Percentiles rank a stretch among this genome's conserved stretches.
Evolutionary conservation across 2,113 vertebrate genomes (phyloP).

Genomic region (Jacana jacana): DNA sequence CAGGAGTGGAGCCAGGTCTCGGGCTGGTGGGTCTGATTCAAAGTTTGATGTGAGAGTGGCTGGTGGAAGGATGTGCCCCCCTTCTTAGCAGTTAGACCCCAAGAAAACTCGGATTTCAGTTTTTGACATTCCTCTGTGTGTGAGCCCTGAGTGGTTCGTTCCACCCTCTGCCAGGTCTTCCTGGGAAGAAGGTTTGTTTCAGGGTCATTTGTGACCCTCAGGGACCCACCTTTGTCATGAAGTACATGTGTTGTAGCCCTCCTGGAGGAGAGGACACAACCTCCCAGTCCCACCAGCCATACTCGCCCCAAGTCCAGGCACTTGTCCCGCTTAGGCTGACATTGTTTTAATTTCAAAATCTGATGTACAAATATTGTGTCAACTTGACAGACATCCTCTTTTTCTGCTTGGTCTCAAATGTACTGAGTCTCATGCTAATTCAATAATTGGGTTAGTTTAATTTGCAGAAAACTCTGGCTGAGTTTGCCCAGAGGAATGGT

Average conservation of each 20-base stretch:
- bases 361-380: neutral
- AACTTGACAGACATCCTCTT: neutral
- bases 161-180: neutral
- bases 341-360: neutral
- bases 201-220: accelerated
- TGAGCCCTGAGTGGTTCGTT: neutral
- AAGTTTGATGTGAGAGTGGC: accelerated
- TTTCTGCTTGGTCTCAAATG: neutral
- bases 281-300: neutral
- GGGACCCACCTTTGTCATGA: neutral
- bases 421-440: neutral
- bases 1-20: neutral
- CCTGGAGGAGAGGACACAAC: neutral
- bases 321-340: accelerated
- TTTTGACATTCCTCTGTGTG: accelerated
- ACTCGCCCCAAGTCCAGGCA: neutral
- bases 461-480: neutral
- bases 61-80: neutral
- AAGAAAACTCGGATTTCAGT: neutral
- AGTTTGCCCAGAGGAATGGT: neutral
- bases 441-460: neutral
- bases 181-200: neutral
- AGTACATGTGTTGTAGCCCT: accelerated
- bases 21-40: neutral
- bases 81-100: neutral